Evolutionary conservation across 2,113 vertebrate species (phyloP).

Genomic region (Mastomys coucha): DNA sequence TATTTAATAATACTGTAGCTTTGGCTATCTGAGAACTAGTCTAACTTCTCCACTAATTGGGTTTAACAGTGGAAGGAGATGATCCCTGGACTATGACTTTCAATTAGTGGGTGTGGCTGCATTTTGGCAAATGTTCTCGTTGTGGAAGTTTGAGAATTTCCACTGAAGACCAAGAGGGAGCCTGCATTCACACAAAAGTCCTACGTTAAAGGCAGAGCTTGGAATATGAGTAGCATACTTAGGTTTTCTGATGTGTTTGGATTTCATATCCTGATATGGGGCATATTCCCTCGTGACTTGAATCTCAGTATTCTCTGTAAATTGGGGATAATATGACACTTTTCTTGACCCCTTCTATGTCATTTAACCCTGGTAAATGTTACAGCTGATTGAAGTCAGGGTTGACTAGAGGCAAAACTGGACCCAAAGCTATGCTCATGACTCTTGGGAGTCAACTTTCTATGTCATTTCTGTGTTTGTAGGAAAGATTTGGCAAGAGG

Average conservation of each 20-base stretch:
- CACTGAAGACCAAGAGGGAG: background rate
- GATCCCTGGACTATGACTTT: background rate
- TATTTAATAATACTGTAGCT: background rate
- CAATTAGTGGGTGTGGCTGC: background rate
- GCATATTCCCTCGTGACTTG: background rate
- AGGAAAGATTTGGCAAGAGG: background rate
- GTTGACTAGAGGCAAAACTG: background rate
- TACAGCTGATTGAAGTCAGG: background rate
- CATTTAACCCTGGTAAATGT: background rate
- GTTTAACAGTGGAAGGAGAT: background rate
- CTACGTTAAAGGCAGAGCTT: background rate
- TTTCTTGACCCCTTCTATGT: background rate
- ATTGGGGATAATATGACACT: background rate
- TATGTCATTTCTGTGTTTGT: background rate
- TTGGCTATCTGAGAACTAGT: constrained; percentile 16
- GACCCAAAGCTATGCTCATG: background rate
- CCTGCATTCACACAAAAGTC: background rate
- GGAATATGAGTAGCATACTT: background rate
- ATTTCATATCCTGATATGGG: background rate
- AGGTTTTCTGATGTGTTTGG: background rate
- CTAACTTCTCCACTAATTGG: background rate
- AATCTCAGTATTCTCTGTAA: constrained; percentile 13
- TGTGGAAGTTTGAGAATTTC: background rate
- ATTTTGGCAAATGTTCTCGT: background rate
- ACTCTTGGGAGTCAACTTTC: background rate